phyloP scores from a whole-genome alignment of 2,888 invertebrate genomes.

The Escarpia spicata region DNA sequence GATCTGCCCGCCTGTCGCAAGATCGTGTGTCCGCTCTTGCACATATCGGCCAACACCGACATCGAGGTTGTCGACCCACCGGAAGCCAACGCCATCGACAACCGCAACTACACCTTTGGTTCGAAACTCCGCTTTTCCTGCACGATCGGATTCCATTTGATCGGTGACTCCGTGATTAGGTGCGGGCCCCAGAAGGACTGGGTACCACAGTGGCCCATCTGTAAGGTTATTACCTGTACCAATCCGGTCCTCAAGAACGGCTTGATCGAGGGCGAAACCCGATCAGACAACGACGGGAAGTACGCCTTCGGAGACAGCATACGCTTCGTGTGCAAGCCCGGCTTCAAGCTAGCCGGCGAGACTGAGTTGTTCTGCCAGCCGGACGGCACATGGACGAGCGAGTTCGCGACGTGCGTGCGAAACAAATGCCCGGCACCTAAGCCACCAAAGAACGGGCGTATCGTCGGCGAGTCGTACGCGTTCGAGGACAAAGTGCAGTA shows the following conservation, averaged over 20 bases:
- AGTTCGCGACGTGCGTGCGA: constrained; percentile 32
- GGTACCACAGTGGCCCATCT: constrained; percentile 14
- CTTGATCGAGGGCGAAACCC: constrained; percentile 14
- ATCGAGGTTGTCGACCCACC: background rate
- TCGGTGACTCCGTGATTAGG: background rate
- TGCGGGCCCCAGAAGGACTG: constrained; percentile 6
- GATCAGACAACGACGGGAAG: background rate
- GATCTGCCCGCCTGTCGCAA: constrained; percentile 25
- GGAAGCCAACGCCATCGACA: background rate
- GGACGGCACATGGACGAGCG: constrained; percentile 38
- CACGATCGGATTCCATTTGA: background rate
- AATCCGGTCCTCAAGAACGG: constrained; percentile 36
- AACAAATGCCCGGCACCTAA: constrained; percentile 27
- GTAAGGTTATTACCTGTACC: constrained; percentile 30
- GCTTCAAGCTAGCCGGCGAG: constrained; percentile 35
- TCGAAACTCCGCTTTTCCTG: background rate
- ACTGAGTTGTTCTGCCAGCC: constrained; percentile 38
- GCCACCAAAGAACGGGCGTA: constrained; percentile 19
- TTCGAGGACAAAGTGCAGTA: constrained; percentile 21
- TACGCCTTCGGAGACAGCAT: constrained; percentile 38
- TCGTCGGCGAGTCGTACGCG: constrained; percentile 25
- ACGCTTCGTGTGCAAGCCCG: constrained; percentile 37
- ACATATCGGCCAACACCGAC: background rate
- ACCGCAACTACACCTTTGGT: background rate
- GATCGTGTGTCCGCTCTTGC: background rate